Conservation (phyloP, 2,888 invertebrate species). For the Sinelater perroti region DNA sequence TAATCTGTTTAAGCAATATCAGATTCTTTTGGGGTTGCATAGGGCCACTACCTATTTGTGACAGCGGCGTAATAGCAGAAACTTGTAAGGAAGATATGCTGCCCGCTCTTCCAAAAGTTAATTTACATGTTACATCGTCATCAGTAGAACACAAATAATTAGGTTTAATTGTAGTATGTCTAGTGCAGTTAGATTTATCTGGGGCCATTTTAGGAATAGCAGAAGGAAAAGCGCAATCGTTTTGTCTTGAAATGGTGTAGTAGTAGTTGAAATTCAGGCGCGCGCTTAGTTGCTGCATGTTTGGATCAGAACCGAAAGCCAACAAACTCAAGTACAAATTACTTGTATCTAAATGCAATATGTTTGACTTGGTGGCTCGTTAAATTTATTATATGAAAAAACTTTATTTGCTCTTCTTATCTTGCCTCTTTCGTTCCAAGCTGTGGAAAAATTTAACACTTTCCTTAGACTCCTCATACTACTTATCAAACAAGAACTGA, state of each 20-base stretch:
- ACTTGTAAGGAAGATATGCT: too few relatives aligned
- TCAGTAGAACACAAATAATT: not conserved
- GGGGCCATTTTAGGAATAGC: constrained; percentile 58
- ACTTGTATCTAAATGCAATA: constrained; percentile 78
- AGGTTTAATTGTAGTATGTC: constrained; percentile 22
- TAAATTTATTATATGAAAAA: constrained; percentile 70
- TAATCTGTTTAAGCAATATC: too few relatives aligned
- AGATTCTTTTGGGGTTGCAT: too few relatives aligned
- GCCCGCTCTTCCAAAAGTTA: not conserved
- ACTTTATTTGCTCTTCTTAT: constrained; percentile 68
- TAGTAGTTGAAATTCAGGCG: constrained; percentile 95
- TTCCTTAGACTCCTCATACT: constrained; percentile 61
- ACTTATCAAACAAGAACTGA: constrained; percentile 65
- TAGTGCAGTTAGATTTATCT: constrained; percentile 8
- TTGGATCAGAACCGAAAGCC: constrained; percentile 84
- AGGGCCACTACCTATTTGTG: too few relatives aligned
- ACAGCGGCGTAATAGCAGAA: constrained; percentile 1
- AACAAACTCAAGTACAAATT: constrained; percentile 87
- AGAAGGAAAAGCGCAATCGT: constrained; percentile 12
- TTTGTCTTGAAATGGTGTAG: constrained; percentile 85
- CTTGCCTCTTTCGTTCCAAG: constrained; percentile 69
- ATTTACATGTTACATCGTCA: not conserved
- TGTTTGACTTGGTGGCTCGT: constrained; percentile 73
- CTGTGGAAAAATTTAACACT: constrained; percentile 37
- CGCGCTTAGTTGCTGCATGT: constrained; percentile 88